phyloP scores from a whole-genome alignment of 2,888 invertebrate species.

The Elegia similella region DNA sequence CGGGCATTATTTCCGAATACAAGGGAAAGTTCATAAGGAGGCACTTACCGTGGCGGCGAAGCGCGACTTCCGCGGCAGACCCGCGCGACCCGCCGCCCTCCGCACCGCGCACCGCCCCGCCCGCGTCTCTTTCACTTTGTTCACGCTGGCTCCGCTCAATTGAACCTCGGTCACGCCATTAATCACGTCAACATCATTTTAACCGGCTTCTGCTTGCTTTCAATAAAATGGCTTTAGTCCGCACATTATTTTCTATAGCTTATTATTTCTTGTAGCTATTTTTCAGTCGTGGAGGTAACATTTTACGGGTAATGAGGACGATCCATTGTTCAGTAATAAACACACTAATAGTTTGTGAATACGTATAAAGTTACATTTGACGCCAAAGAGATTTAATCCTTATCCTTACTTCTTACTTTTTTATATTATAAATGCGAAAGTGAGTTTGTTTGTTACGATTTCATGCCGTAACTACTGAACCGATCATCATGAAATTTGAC shows the following conservation, averaged over 20 bases:
- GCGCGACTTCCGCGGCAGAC: constrained; percentile 12
- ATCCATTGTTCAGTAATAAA: too few species aligned
- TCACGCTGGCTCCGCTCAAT: constrained; percentile 48
- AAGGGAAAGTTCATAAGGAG: constrained; percentile 45
- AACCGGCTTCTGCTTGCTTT: constrained; percentile 36
- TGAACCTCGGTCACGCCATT: constrained; percentile 46
- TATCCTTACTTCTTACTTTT: too few species aligned
- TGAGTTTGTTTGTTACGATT: too few species aligned
- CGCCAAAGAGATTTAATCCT: too few species aligned
- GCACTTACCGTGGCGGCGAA: constrained; percentile 35
- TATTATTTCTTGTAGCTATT: not conserved
- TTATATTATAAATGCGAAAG: too few species aligned
- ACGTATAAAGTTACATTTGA: too few species aligned
- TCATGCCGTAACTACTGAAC: too few species aligned
- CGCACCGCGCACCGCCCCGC: constrained; percentile 12
- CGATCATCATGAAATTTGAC: too few species aligned
- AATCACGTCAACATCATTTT: constrained; percentile 53
- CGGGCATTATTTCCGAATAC: constrained; percentile 53
- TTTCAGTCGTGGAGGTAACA: not conserved
- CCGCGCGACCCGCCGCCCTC: constrained; percentile 27
- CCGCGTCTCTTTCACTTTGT: constrained; percentile 21
- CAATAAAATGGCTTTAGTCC: constrained; percentile 34
- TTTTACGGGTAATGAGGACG: not conserved
- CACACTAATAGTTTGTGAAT: too few species aligned
- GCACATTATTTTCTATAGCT: not conserved